These are phyloP conservation scores for Zaprionus lachaisei DNA, from an alignment of 1,140 invertebrate genomes.

Conservation along the genomic window DNA sequence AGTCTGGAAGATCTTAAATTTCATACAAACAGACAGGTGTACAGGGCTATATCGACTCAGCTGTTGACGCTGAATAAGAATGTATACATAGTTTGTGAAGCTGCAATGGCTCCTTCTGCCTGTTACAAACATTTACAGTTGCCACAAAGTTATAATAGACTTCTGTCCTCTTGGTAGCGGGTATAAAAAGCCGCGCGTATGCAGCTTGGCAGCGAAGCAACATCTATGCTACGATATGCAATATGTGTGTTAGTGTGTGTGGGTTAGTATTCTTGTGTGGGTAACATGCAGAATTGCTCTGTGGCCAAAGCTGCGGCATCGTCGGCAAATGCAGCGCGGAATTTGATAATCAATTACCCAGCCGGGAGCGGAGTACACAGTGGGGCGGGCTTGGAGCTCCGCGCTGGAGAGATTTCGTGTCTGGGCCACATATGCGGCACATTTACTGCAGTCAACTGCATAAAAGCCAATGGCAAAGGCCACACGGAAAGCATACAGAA, in stretches of 20 bases:
- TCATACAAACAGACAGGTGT: too few species aligned
- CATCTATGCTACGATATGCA: too few species aligned
- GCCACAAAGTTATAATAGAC: too few species aligned
- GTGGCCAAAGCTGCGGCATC: constrained; percentile 39
- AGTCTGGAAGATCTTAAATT: too few species aligned
- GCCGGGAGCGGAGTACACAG: constrained; percentile 22
- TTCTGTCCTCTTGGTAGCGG: too few species aligned
- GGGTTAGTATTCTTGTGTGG: not conserved
- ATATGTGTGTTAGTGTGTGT: not conserved
- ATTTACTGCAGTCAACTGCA: constrained; percentile 58
- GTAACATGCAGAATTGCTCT: constrained; percentile 39
- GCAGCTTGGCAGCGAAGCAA: constrained; percentile 26
- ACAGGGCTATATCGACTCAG: too few species aligned
- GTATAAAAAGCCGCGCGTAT: constrained; percentile 4
- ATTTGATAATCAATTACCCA: constrained; percentile 81
- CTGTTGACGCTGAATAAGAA: too few species aligned
- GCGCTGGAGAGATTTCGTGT: constrained; percentile 7
- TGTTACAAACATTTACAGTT: too few species aligned
- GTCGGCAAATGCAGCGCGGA: constrained; percentile 68
- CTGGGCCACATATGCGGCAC: constrained; percentile 58
- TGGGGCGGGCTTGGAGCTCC: not conserved
- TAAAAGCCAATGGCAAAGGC: constrained; percentile 50
- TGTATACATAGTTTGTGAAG: too few species aligned
- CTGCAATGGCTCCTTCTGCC: too few species aligned
- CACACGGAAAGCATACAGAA: constrained; percentile 44